Evolutionary conservation across 2,888 invertebrate species (phyloP).

Genomic region (Congeria kusceri): DNA sequence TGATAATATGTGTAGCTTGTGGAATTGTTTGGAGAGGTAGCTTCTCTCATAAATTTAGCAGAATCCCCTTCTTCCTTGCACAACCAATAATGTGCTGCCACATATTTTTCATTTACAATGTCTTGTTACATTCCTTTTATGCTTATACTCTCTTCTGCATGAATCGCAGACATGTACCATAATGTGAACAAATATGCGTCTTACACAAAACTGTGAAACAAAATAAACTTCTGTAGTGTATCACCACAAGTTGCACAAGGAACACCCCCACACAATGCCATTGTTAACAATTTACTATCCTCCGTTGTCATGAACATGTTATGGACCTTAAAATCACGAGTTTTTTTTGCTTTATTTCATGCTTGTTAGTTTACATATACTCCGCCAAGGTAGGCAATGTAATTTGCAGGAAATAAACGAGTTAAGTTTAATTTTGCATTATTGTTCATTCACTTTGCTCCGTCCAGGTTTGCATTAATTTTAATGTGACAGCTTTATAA

Average conservation of each 20-base stretch:
- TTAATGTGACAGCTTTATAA: no score
- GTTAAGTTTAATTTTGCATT: no score
- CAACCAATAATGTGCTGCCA: not conserved
- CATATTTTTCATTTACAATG: conserved; percentile 18
- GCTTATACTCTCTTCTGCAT: not conserved
- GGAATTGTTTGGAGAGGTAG: conserved; percentile 12
- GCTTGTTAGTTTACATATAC: no score
- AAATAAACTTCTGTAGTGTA: not conserved
- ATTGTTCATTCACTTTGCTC: no score
- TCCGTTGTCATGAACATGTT: no score
- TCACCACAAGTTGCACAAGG: not conserved
- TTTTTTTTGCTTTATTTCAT: no score
- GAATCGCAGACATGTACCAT: conserved; percentile 2
- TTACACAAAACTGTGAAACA: not conserved
- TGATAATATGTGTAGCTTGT: not conserved
- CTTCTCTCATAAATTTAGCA: conserved; percentile 24
- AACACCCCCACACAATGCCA: no score
- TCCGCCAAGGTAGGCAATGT: no score
- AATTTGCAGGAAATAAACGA: no score
- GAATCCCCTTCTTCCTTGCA: not conserved
- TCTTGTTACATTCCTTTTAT: conserved; percentile 14
- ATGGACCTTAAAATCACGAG: no score
- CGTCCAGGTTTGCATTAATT: no score
- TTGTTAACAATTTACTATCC: no score
- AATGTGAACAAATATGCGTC: not conserved